phyloP scores from a whole-genome alignment of 1,140 invertebrate genomes.

The Calephelis virginiensis region DNA sequence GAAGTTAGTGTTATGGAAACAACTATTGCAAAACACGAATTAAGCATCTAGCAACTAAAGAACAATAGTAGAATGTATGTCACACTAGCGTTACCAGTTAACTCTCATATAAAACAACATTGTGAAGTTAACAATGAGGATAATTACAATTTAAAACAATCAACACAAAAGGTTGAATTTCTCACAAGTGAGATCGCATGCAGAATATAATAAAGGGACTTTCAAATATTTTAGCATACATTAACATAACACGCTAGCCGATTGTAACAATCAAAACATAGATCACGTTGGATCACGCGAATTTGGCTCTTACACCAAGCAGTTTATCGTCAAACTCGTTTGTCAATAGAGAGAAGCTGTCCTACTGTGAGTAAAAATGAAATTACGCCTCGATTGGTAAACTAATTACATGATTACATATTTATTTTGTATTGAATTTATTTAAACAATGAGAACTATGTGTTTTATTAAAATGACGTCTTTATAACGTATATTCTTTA shows the following conservation, averaged over 20 bases:
- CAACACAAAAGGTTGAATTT: slow-evolving; percentile 19
- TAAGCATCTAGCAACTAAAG: not conserved
- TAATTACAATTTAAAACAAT: slow-evolving; percentile 17
- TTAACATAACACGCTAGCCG: slow-evolving; percentile 34
- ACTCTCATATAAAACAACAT: slow-evolving; percentile 8
- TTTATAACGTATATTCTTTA: not conserved
- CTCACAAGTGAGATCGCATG: slow-evolving; percentile 17
- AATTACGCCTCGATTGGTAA: slow-evolving; percentile 29
- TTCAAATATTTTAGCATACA: slow-evolving; percentile 42
- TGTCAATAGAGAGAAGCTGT: slow-evolving; percentile 18
- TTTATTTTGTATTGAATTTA: slow-evolving; percentile 43
- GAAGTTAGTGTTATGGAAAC: no score
- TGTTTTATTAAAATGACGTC: not conserved
- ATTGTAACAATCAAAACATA: slow-evolving; percentile 56
- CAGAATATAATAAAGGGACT: slow-evolving; percentile 15
- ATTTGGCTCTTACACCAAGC: slow-evolving; percentile 19
- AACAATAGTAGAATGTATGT: slow-evolving; percentile 14
- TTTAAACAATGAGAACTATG: slow-evolving; percentile 36
- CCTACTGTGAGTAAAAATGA: slow-evolving; percentile 13
- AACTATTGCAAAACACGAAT: not conserved
- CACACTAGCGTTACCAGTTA: not conserved
- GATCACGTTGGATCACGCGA: not conserved
- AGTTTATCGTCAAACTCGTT: slow-evolving; percentile 21
- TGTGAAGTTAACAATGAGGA: slow-evolving; percentile 5
- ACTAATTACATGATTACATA: slow-evolving; percentile 41